These are phyloP conservation scores for Tyrannus savana DNA, from an alignment of 2,113 vertebrate species.

Conservation along the genomic window DNA sequence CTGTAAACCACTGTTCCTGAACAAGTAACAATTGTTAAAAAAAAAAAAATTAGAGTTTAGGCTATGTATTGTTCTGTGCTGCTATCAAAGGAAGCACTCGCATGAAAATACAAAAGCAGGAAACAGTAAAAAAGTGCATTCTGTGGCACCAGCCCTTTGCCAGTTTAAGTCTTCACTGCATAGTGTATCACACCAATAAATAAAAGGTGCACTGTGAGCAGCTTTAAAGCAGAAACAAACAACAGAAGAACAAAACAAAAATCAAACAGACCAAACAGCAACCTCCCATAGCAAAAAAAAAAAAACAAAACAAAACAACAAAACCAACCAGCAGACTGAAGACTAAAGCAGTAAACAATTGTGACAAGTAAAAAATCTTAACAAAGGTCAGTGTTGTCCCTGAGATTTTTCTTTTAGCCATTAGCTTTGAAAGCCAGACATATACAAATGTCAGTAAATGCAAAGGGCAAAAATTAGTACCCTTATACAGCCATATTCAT, in stretches of 20 bases:
- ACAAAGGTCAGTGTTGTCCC: neutral
- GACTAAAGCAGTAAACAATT: neutral
- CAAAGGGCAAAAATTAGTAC: neutral
- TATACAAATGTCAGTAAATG: neutral
- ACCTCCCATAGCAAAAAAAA: accelerated
- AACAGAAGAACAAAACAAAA: neutral
- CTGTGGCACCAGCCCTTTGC: neutral
- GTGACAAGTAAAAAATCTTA: neutral
- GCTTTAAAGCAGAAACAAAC: neutral
- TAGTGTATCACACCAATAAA: neutral
- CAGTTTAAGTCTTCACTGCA: neutral
- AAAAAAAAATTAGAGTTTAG: neutral
- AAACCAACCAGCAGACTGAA: neutral
- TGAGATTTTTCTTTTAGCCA: neutral
- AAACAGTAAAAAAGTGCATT: conserved; percentile 31
- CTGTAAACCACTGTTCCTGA: conserved; percentile 54
- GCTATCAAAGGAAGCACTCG: conserved; percentile 62
- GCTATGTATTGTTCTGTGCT: conserved; percentile 47
- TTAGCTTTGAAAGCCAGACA: neutral
- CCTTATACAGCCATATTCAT: neutral
- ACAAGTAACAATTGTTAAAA: conserved; percentile 64
- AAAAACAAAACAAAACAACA: neutral
- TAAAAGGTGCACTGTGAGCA: neutral
- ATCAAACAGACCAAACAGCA: neutral
- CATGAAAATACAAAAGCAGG: conserved; percentile 61